Evolutionary conservation across 2,113 vertebrate species (phyloP).

Genomic region (Microtus ochrogaster): DNA sequence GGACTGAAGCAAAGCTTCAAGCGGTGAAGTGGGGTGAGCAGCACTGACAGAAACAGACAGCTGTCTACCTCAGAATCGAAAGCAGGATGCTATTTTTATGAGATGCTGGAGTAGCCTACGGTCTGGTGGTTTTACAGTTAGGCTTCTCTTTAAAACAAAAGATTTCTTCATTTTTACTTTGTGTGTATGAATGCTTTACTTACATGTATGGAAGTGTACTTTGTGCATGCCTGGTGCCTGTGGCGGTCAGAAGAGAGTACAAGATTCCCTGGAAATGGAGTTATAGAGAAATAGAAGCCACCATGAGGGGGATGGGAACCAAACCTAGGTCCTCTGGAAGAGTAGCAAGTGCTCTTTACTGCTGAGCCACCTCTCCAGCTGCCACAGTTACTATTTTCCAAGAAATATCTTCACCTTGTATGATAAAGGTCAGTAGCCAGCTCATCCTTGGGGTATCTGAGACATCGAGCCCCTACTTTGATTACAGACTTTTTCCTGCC

Average conservation of each 20-base stretch:
- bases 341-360: not conserved
- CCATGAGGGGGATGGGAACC: not conserved
- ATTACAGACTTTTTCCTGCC: not conserved
- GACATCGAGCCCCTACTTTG: not conserved
- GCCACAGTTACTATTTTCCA: not conserved
- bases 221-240: not conserved
- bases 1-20: not conserved
- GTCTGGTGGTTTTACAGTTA: not conserved
- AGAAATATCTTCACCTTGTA: not conserved
- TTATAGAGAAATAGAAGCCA: not conserved
- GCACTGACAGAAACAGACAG: not conserved
- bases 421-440: not conserved
- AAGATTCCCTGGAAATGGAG: not conserved
- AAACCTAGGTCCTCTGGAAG: not conserved
- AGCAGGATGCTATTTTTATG: not conserved
- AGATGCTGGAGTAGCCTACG: not conserved
- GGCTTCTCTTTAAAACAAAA: not conserved
- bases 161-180: not conserved
- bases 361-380: not conserved
- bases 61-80: not conserved
- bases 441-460: not conserved
- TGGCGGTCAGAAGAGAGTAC: not conserved
- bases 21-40: accelerated
- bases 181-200: not conserved
- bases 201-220: not conserved